Evolutionary conservation across 2,888 invertebrate species (phyloP), one percentile per base, ranked within the genome.

Genomic region (Dimorphilus gyrociliatus): DNA sequence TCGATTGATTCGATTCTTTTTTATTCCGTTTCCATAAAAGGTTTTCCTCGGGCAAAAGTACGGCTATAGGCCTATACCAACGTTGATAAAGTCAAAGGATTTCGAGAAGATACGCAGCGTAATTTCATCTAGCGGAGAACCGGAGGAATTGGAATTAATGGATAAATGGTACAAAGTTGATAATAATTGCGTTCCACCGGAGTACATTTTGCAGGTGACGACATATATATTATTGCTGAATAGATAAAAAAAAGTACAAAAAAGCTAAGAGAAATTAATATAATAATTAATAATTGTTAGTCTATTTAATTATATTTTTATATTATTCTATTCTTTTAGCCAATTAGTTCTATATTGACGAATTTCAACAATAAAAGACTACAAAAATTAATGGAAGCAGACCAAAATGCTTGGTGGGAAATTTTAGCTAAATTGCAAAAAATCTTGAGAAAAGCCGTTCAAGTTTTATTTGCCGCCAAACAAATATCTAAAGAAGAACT

Each of bases 341-440:
- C 92, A 0, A 94, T 94, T 49, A 92, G 90, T 8, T 88, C 90
- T 3, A 90, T 94, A 51, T 68, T 92, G 23, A 77, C 86, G 38
- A 92, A 94, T 64, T 94, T 92, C 53, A 92, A 92, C 56, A 94
- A 94, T 51, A 94, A 94, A 73, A 86, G 82, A 23, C 43, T 46
- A 23, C 48, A 46, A 27, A 40, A 47, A 13, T 39, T 55, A 27
- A 51, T 53, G 16, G 90, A 92, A 71, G 84, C 84, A 54, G 92
- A 94, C 58, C 90, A 92, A 56, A 84, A 80, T 0, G 74, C 82
- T 16, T 94, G 94, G 92, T 94, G 92, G 94, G 88, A 88, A 52
- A 90, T 85, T 0, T 72, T 94, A 34, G 76, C 75, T 23, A 88
- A 86, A 62, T 84, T 94, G 75, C 92, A 92, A 63, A 85, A 85